Evolutionary conservation across 2,797 vertebrate genomes (phyloP).

Genomic region (Pipistrellus pipistrellus): DNA sequence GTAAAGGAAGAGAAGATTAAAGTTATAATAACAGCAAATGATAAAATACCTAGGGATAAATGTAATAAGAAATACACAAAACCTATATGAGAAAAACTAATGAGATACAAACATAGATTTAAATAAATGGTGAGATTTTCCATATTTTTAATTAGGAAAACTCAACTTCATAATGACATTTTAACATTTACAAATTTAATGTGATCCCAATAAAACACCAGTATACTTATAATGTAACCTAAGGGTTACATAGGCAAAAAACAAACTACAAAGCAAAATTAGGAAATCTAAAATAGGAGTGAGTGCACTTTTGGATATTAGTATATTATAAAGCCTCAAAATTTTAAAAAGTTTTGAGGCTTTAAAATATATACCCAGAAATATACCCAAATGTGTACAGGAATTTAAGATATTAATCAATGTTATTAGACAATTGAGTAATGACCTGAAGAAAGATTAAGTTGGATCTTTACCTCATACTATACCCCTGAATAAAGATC

Average conservation of each 20-base stretch:
- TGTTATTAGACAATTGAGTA: neutral
- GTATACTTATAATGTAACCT: neutral
- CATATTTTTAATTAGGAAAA: conserved; percentile 5
- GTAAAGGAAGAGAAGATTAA: conserved; percentile 12
- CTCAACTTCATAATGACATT: neutral
- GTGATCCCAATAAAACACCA: neutral
- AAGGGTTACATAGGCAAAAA: neutral
- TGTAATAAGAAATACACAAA: neutral
- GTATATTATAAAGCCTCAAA: neutral
- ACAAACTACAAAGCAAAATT: neutral
- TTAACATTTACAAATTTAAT: neutral
- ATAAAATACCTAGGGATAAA: neutral
- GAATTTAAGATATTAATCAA: neutral
- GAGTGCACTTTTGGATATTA: neutral
- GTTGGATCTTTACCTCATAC: neutral
- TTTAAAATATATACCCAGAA: neutral
- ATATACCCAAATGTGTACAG: neutral
- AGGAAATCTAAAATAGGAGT: neutral
- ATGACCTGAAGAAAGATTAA: neutral
- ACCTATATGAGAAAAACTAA: conserved; percentile 6
- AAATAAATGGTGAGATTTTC: conserved; percentile 9
- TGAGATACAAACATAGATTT: neutral
- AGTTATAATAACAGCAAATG: neutral
- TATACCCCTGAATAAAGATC: neutral
- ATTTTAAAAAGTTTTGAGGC: neutral